Percentiles rank a stretch among this genome's conserved stretches.
Conservation (phyloP, 2,113 vertebrate species). For the Leiothrix lutea region DNA sequence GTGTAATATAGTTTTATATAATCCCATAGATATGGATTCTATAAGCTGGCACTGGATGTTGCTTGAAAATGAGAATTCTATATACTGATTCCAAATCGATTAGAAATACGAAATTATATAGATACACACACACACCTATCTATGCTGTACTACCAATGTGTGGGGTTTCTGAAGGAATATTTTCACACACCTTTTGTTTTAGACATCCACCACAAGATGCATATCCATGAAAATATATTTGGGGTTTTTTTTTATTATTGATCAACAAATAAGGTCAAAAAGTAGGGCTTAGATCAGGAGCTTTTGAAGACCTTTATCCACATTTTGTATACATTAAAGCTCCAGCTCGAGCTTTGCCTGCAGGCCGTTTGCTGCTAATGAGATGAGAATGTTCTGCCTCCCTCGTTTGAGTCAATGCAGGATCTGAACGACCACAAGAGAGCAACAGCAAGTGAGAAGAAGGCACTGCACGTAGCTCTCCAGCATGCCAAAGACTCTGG, state of each 20-base stretch:
- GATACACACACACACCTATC: too few species aligned
- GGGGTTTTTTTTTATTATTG: fast-evolving
- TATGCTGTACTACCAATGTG: neutral
- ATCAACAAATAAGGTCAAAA: neutral
- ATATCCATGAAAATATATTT: neutral
- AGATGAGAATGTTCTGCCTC: neutral
- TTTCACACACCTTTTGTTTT: neutral
- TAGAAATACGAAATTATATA: neutral
- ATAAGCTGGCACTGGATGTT: neutral
- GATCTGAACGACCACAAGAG: neutral
- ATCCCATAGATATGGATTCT: neutral
- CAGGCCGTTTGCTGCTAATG: neutral
- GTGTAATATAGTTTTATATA: neutral
- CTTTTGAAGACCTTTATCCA: neutral
- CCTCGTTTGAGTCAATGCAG: neutral
- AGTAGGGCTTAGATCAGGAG: neutral
- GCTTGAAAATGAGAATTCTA: neutral
- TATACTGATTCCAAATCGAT: neutral
- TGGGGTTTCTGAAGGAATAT: neutral
- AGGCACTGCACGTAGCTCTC: neutral
- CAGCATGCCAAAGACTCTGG: neutral
- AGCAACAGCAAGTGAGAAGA: neutral
- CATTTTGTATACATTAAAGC: neutral
- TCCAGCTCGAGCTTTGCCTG: neutral
- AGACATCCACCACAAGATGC: neutral